Evolutionary conservation across 2,113 vertebrate species (phyloP).

Genomic region (Ptychochromis oligacanthus): DNA sequence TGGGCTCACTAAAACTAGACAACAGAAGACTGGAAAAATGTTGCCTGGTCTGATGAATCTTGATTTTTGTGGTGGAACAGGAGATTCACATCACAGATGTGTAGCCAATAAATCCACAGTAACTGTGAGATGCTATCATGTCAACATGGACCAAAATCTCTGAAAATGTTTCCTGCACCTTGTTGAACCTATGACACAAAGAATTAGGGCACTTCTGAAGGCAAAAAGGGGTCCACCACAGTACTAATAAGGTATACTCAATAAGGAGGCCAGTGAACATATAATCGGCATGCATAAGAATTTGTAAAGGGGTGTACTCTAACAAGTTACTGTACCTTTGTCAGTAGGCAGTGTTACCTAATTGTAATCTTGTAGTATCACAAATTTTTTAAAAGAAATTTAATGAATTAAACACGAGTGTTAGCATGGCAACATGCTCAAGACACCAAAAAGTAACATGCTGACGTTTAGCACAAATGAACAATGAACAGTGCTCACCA

Average conservation of each 20-base stretch:
- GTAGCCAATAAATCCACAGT: neutral
- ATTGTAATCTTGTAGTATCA: neutral
- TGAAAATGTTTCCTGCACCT: too few species aligned
- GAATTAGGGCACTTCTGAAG: neutral
- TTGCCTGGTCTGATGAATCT: too few species aligned
- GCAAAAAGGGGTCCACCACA: rapidly evolving
- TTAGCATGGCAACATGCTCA: neutral
- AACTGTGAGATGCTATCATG: neutral
- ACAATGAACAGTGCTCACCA: neutral
- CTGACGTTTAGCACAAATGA: neutral
- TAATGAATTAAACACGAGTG: neutral
- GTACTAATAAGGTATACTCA: neutral
- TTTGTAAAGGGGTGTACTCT: neutral
- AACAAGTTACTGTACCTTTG: neutral
- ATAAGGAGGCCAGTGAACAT: neutral
- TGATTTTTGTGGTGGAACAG: neutral
- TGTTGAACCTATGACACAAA: neutral
- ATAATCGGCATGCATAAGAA: neutral
- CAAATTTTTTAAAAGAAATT: neutral
- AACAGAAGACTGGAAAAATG: too few species aligned
- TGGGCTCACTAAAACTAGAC: too few species aligned
- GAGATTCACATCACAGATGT: neutral
- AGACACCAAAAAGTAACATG: neutral
- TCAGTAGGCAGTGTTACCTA: neutral
- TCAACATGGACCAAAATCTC: neutral